Base-by-base conservation (phyloP, 2,888 invertebrate species). In the Drosophila fungiperda region DNA sequence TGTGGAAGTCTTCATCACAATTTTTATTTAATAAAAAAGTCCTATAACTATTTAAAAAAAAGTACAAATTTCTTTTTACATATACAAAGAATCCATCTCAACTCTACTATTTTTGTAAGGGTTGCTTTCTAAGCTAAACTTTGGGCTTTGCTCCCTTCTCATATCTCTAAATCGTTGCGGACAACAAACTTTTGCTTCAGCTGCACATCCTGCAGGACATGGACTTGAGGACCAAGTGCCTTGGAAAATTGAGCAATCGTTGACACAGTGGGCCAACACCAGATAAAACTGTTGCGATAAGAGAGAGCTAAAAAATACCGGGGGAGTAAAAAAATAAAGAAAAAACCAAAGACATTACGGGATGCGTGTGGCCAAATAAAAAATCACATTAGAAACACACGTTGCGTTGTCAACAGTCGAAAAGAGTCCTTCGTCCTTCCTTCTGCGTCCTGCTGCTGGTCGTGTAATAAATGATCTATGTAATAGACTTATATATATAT, bases 341-440 rank as follows among this genome's bases (percentile, higher is more conserved):
- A 73, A 70, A 67, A 66, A 40, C 38, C 63, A 74, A 59, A 77
- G 77, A 76, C 60, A 76, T 66, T 65, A 79, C 53, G 65, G 68
- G 57, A 38, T 36, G 63, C 71, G 57, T 68, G 69, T 61, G 63
- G 48, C 73, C 80, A 78, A 85, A 85, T 82, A 89, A 89, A 89
- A 89, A 89, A 86, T 81, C 83, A 89, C 89, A 91, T 91, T 91
- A 91, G 87, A 90, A 91, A 91, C 91, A 88, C 87, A 91, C 89
- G 79, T 83, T 73, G 76, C 76, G 80, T 29, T 57, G 60, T 80
- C 85, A 76, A 80, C 78, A 78, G 69, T 65, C 50, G 61, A 65
- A 50, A 64, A 67, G 35, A 45, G 36, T 66, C 75, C 55, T 42
- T 48, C 54, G 59, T 38, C 15, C 15, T 36, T 36, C 36, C 15